Evolutionary conservation across 2,113 vertebrate species (phyloP).

Genomic region (Prolemur simus): DNA sequence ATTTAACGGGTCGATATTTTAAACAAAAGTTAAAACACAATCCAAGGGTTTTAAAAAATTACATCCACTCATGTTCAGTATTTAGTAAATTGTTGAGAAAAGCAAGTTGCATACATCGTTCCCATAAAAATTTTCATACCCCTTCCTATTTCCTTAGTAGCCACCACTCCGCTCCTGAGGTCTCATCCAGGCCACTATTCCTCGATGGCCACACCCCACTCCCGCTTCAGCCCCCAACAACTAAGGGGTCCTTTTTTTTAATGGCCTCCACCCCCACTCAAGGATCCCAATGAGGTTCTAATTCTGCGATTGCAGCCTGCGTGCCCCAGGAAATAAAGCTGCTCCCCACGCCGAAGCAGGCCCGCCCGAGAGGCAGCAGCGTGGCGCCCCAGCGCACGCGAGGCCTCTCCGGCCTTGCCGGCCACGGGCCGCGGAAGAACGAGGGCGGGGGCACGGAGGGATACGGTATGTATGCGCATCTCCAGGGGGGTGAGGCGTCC

Average conservation of each 20-base stretch:
- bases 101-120: neutral
- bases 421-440: neutral
- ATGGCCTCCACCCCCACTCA: neutral
- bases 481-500: slow-evolving; percentile 42
- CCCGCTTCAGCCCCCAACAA: neutral
- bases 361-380: neutral
- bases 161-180: neutral
- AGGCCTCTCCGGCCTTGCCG: neutral
- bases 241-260: neutral
- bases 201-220: neutral
- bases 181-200: neutral
- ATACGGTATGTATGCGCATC: slow-evolving; percentile 32
- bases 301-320: neutral
- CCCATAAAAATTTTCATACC: neutral
- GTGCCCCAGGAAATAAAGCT: rapidly evolving
- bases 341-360: neutral
- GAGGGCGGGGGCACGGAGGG: slow-evolving; percentile 58
- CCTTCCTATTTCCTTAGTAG: neutral
- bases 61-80: neutral
- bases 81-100: neutral
- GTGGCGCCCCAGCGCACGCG: neutral
- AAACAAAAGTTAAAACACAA: neutral
- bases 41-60: neutral
- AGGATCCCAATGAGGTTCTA: neutral
- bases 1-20: neutral